Conservation (phyloP, 2,888 invertebrate species). For the Yponomeuta malinellus region DNA sequence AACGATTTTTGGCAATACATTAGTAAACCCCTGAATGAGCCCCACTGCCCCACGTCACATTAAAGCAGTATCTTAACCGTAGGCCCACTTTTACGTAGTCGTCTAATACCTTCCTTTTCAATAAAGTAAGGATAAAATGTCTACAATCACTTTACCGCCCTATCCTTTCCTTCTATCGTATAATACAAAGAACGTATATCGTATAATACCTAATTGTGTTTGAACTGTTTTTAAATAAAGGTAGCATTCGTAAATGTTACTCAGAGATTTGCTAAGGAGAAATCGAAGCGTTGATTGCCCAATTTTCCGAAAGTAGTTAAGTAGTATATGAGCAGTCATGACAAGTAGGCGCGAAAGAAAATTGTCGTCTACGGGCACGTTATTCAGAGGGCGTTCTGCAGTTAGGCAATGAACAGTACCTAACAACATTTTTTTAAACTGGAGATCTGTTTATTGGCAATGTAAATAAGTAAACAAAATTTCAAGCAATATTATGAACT, state of each 20-base stretch:
- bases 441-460: too few relatives aligned
- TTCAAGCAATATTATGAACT: too few relatives aligned
- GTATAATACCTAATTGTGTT: neutral
- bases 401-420: neutral
- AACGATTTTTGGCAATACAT: too few relatives aligned
- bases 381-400: constrained; percentile 24
- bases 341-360: too few relatives aligned
- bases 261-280: constrained; percentile 9
- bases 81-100: constrained; percentile 29
- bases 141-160: constrained; percentile 19
- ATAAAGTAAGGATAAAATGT: constrained; percentile 15
- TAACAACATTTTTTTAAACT: too few relatives aligned
- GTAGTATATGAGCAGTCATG: neutral
- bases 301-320: constrained; percentile 26
- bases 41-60: constrained; percentile 30
- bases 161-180: neutral
- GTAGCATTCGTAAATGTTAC: constrained; percentile 32
- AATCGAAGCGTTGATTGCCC: constrained; percentile 24
- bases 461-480: too few relatives aligned
- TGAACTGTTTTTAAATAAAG: constrained; percentile 24
- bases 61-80: constrained; percentile 32
- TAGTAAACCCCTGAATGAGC: constrained; percentile 10
- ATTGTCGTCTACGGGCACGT: constrained; percentile 32
- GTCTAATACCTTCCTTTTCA: constrained; percentile 25
- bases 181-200: constrained; percentile 1